phyloP scores from a whole-genome alignment of 2,113 vertebrate species.

The Ellobius talpinus region DNA sequence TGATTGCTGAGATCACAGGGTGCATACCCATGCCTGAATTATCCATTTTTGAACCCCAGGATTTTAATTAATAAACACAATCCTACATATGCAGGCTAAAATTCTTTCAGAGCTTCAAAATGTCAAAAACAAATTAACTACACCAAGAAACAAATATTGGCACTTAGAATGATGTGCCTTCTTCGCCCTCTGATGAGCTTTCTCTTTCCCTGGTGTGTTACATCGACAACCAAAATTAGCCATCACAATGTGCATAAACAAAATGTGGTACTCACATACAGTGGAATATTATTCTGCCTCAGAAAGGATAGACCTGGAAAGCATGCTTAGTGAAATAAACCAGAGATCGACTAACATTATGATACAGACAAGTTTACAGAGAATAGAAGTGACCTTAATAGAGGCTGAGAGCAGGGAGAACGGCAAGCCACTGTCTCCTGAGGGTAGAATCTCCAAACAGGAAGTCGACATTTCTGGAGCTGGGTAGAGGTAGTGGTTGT shows the following conservation, averaged over 20 bases:
- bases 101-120: slow-evolving; percentile 50
- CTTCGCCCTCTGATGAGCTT: background rate
- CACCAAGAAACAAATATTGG: background rate
- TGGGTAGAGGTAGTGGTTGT: background rate
- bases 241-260: background rate
- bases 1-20: background rate
- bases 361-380: background rate
- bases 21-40: background rate
- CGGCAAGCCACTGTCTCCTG: background rate
- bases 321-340: background rate
- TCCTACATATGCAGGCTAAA: background rate
- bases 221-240: background rate
- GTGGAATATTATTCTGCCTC: background rate
- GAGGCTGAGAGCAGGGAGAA: background rate
- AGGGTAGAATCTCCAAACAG: background rate
- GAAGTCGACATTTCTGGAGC: background rate
- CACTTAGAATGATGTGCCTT: background rate
- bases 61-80: background rate
- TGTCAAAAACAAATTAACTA: background rate
- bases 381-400: background rate
- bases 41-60: background rate
- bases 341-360: background rate
- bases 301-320: background rate
- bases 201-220: background rate
- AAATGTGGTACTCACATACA: background rate